phyloP scores from a whole-genome alignment of 1,140 invertebrate genomes.

The Mizuhopecten yessoensis region DNA sequence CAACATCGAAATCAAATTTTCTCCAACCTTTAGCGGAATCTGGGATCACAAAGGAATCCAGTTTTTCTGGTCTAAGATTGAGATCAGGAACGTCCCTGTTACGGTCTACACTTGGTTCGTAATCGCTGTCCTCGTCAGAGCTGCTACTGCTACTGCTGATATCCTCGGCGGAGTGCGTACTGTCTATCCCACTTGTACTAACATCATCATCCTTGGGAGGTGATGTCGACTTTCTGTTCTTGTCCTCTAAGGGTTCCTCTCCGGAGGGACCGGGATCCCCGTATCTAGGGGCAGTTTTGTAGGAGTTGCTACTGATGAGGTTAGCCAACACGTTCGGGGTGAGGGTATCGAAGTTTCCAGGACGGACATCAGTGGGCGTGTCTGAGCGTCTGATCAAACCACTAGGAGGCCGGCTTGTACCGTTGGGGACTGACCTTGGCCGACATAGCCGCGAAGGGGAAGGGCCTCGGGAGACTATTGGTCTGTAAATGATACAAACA shows the following conservation, averaged over 20 bases:
- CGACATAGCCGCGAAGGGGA: constrained; percentile 18
- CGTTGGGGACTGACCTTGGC: constrained; percentile 58
- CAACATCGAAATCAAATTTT: constrained; percentile 78
- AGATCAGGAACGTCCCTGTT: constrained; percentile 69
- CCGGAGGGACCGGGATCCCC: constrained; percentile 58
- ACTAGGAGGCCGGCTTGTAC: constrained; percentile 42
- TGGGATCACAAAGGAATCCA: constrained; percentile 74
- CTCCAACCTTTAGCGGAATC: constrained; percentile 72
- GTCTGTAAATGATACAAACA: background rate
- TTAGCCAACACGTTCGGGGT: constrained; percentile 67
- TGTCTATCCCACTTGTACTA: constrained; percentile 76
- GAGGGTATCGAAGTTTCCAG: constrained; percentile 72
- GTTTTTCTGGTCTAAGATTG: constrained; percentile 75
- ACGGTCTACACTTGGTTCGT: constrained; percentile 71
- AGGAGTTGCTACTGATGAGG: constrained; percentile 58
- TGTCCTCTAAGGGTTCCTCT: constrained; percentile 53
- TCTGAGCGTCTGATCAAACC: constrained; percentile 56
- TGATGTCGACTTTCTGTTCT: constrained; percentile 54
- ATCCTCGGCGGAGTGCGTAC: constrained; percentile 71
- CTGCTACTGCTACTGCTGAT: constrained; percentile 60
- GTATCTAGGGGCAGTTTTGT: constrained; percentile 53
- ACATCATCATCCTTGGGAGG: constrained; percentile 66
- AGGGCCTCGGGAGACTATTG: background rate
- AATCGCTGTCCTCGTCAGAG: constrained; percentile 70
- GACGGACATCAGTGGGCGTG: constrained; percentile 66